Percentiles rank a stretch among this genome's conserved stretches.
These are phyloP conservation scores for Cricetomys ansorgei DNA, from an alignment of 2,113 vertebrate species.

Conservation along the genomic window DNA sequence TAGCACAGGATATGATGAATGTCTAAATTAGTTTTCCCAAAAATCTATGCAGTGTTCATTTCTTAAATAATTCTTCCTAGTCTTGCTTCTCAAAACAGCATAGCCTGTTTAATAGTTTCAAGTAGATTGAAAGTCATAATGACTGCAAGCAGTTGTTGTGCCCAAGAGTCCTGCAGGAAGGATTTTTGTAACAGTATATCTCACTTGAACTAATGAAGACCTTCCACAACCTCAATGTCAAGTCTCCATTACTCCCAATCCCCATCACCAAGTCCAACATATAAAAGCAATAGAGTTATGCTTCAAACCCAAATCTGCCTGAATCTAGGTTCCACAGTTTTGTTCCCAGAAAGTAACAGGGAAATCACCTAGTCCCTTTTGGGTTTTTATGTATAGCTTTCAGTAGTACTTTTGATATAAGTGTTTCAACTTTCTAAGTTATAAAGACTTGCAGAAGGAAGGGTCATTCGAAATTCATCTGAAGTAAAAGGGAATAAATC, in stretches of 20 bases:
- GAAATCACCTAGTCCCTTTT: background rate
- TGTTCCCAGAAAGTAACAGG: background rate
- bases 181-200: background rate
- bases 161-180: background rate
- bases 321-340: background rate
- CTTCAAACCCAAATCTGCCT: background rate
- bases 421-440: background rate
- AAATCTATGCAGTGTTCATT: constrained; percentile 38
- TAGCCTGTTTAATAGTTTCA: background rate
- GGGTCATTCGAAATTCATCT: background rate
- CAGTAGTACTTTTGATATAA: background rate
- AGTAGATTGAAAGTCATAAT: background rate
- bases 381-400: background rate
- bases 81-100: background rate
- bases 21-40: background rate
- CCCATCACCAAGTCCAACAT: background rate
- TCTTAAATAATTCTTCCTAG: background rate
- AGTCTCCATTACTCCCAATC: background rate
- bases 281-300: background rate
- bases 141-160: background rate
- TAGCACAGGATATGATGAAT: constrained; percentile 1
- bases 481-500: background rate
- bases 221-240: background rate
- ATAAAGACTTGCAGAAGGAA: background rate
- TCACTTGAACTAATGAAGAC: background rate